These are phyloP conservation scores for Bungarus multicinctus DNA, from an alignment of 2,113 vertebrate species.

Conservation along the genomic window DNA sequence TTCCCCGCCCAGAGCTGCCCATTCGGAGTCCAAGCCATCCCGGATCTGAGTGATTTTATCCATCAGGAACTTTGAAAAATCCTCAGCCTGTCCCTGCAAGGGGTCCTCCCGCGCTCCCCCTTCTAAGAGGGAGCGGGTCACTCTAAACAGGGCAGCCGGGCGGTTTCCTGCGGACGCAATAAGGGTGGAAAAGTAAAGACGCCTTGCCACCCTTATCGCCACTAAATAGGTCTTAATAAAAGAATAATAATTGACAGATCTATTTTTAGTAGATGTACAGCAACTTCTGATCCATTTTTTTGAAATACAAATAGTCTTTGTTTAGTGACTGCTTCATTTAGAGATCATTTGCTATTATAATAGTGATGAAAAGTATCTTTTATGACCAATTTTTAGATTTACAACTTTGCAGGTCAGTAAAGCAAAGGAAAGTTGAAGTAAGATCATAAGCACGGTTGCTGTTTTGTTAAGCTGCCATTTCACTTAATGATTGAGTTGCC, in stretches of 20 bases:
- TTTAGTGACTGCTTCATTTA: not conserved
- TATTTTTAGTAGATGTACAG: not conserved
- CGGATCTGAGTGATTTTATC: no score
- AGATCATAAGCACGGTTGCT: not conserved
- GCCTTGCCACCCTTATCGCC: no score
- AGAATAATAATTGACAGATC: not conserved
- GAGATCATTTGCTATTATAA: not conserved
- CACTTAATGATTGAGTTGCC: not conserved
- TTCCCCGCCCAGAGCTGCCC: no score
- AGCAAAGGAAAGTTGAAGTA: not conserved
- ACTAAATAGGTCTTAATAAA: no score
- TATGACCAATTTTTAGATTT: not conserved
- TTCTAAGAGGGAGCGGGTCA: no score
- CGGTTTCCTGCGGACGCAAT: no score
- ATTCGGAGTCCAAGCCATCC: no score
- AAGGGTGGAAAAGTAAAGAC: no score
- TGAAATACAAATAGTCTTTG: not conserved
- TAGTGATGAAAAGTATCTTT: not conserved
- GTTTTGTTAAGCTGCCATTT: not conserved
- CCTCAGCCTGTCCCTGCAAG: no score
- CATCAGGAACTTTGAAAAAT: no score
- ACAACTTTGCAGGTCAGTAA: not conserved
- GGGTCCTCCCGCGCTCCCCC: no score
- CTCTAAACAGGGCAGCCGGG: no score
- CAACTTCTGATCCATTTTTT: not conserved